Evolutionary conservation across 2,888 invertebrate species (phyloP).

Genomic region (Hydrotaea cyrtoneurina): DNA sequence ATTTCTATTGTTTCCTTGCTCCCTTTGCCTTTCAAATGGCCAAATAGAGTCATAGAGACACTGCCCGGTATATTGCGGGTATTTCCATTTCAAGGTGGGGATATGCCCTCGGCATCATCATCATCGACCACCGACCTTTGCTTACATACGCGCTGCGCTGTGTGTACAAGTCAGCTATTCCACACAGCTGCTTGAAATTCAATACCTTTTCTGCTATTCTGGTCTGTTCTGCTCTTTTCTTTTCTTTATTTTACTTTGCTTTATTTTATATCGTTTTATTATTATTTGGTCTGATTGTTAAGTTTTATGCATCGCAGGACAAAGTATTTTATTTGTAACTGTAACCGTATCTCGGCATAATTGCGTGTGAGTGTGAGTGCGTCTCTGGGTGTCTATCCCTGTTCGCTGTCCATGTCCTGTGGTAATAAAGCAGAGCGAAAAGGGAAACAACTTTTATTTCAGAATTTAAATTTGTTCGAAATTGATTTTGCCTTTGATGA

Average conservation of each 20-base stretch:
- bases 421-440: conserved; percentile 35
- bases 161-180: conserved; percentile 60
- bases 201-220: conserved; percentile 71
- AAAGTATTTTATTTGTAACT: conserved; percentile 56
- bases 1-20: background rate
- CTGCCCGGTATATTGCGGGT: conserved; percentile 13
- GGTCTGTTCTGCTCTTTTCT: too few relatives aligned
- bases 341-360: background rate
- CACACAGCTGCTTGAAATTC: conserved; percentile 71
- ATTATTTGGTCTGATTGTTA: conserved; percentile 64
- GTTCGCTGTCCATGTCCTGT: conserved; percentile 4
- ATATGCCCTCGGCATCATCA: conserved; percentile 22
- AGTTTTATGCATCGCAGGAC: conserved; percentile 70
- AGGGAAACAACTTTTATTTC: conserved; percentile 25
- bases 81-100: conserved; percentile 42
- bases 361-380: background rate
- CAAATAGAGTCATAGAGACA: conserved; percentile 28
- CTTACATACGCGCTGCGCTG: background rate
- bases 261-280: conserved; percentile 34
- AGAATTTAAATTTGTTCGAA: conserved; percentile 66
- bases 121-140: conserved; percentile 12
- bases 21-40: conserved; percentile 51
- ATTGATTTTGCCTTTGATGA: conserved; percentile 66
- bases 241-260: background rate
- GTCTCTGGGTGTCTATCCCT: background rate